phyloP scores from a whole-genome alignment of 92 coral and sea anemone genomes.

The Phenganax stokvisi region DNA sequence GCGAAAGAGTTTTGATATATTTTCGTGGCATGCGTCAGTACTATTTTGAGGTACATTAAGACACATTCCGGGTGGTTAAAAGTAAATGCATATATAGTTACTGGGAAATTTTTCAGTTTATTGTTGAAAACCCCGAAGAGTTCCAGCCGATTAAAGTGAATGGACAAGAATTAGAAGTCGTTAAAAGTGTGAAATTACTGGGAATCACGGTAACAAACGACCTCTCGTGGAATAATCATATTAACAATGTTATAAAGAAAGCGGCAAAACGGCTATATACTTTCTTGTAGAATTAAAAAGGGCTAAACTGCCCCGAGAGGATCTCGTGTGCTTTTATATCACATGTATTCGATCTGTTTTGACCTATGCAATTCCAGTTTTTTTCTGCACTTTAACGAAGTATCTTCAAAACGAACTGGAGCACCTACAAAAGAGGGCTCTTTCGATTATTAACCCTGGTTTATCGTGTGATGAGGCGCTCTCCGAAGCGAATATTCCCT shows the following conservation, averaged over 20 bases:
- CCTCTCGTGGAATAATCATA: slow-evolving; percentile 14
- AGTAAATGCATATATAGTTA: too few species aligned
- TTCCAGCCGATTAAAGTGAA: slow-evolving; percentile 1
- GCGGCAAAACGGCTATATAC: slow-evolving; percentile 36
- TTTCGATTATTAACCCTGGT: background rate
- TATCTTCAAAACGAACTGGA: slow-evolving; percentile 24
- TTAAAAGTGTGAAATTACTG: slow-evolving; percentile 17
- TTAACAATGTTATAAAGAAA: slow-evolving; percentile 30
- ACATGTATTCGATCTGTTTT: slow-evolving; percentile 17
- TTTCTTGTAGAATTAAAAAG: slow-evolving; percentile 6
- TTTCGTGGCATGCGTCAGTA: too few species aligned
- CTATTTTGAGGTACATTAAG: too few species aligned
- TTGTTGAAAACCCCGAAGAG: background rate
- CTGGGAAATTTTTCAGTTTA: too few species aligned
- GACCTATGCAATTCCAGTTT: slow-evolving; percentile 23
- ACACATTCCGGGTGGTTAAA: too few species aligned
- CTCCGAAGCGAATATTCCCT: background rate
- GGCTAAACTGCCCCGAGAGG: background rate
- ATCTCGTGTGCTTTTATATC: slow-evolving; percentile 17
- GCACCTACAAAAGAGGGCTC: slow-evolving; percentile 18
- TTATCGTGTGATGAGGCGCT: background rate
- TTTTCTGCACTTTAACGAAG: slow-evolving; percentile 5
- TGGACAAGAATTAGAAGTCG: slow-evolving; percentile 26
- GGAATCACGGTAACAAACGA: slow-evolving; percentile 6
- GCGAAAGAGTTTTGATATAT: too few species aligned